Evolutionary conservation across 2,797 vertebrate genomes (phyloP), one percentile per base, ranked within the genome.

Genomic region (Synanceia verrucosa): DNA sequence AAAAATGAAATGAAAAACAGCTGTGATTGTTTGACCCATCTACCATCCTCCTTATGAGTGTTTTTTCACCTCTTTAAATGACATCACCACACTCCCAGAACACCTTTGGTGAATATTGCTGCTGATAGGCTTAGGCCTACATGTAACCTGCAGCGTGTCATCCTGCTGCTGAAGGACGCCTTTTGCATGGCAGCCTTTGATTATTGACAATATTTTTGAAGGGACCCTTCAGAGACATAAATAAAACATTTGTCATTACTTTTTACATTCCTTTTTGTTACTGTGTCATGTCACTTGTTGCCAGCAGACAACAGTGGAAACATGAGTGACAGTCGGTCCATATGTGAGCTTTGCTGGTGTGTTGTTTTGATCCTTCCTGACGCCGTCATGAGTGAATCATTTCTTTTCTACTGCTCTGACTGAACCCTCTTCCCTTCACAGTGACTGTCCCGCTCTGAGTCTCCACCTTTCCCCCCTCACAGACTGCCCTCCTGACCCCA

Each of bases 401-500:
- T 51, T 31, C 13, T 47, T 26, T 13, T 59, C 56, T 19, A 2
- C 29, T 26, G 23, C 50, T 57, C 9, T 58, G 28, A 41, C 43
- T 63, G 9, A 6, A 63, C 9, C 46, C n/a, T 18, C 28, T 69
- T 59, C 23, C 28, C n/a, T 66, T 60, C 26, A 26, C 23, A 39
- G 24, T 60, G n/a, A 67, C 65, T 24, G 48, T 63, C 34, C 62
- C 4, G 16, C 41, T 71, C 43, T 34, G 11, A 50, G 13, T 51
- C 57, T 56, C 34, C 24, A 48, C 46, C 28, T 9, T 11, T 36
- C 48, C 60, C 52, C 47, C 16, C 18, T 41, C 33, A 39, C 34
- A 14, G 0, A 8, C 50, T 83, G 81, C 83, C 84, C 84, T 83
- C 21, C 4, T 74, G 84, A 89, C 78, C 84, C 59, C 50, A 33